These are phyloP conservation scores for Neosalanx taihuensis DNA, from an alignment of 2,797 vertebrate species.

Conservation along the genomic window DNA sequence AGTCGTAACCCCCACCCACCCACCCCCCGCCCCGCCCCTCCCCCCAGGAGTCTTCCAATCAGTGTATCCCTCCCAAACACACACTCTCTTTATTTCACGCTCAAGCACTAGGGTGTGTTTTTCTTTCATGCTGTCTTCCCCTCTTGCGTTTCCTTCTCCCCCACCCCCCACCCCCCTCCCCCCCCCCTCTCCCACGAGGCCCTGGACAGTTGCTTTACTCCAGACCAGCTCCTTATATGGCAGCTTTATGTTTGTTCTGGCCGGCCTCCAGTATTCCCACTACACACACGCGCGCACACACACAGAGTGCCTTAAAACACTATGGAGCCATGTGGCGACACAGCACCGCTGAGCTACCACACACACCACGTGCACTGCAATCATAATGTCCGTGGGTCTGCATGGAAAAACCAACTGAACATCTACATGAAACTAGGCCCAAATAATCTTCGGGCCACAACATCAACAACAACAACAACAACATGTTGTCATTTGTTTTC, in stretches of 20 bases:
- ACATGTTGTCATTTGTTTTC: not conserved
- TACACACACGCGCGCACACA: slow-evolving; percentile 30
- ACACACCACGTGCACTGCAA: slow-evolving; percentile 26
- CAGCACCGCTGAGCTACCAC: not conserved
- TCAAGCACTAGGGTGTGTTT: slow-evolving; percentile 42
- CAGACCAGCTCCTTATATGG: slow-evolving; percentile 76
- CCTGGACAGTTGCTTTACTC: slow-evolving; percentile 70
- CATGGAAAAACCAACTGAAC: slow-evolving; percentile 28
- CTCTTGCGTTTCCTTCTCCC: slow-evolving; percentile 17
- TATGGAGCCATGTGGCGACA: slow-evolving; percentile 7
- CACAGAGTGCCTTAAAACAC: not conserved
- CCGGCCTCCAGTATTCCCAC: slow-evolving; percentile 63
- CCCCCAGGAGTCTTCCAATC: slow-evolving; percentile 27
- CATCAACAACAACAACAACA: not conserved
- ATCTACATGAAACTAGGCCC: not conserved
- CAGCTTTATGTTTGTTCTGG: slow-evolving; percentile 76
- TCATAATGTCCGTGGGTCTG: slow-evolving; percentile 40
- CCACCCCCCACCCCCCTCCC: slow-evolving; percentile 23
- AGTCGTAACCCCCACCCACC: slow-evolving; percentile 3
- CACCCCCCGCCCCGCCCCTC: not conserved
- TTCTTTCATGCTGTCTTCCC: slow-evolving; percentile 40
- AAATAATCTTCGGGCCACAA: not conserved
- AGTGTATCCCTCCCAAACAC: not conserved
- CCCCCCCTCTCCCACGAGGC: slow-evolving; percentile 43
- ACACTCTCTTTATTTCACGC: slow-evolving; percentile 16